phyloP scores from a whole-genome alignment of 2,888 invertebrate genomes.

The Escarpia spicata region DNA sequence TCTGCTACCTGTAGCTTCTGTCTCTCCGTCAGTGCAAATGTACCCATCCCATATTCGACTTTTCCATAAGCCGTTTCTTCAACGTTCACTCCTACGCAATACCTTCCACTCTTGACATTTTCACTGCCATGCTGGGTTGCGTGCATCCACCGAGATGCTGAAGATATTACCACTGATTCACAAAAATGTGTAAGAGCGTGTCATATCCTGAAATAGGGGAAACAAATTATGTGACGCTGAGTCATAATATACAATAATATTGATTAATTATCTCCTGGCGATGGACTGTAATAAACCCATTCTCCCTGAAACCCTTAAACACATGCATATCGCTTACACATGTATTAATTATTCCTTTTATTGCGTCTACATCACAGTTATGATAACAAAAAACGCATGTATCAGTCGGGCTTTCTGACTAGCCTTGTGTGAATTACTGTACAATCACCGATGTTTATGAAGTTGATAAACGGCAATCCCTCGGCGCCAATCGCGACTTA shows the following conservation, averaged over 20 bases:
- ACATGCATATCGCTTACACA: neutral
- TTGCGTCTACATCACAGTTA: neutral
- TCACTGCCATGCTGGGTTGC: neutral
- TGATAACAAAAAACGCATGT: neutral
- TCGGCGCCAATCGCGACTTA: neutral
- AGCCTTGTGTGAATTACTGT: neutral
- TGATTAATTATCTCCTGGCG: neutral
- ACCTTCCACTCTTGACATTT: neutral
- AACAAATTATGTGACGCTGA: neutral
- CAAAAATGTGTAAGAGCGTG: neutral
- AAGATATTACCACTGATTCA: neutral
- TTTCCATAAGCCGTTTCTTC: no score
- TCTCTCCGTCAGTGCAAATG: no score
- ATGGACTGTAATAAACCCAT: neutral
- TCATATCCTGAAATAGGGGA: neutral
- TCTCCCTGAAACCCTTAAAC: neutral
- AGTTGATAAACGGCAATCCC: neutral
- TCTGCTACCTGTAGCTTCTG: no score
- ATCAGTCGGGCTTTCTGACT: neutral
- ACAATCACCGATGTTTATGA: neutral
- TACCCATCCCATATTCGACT: no score
- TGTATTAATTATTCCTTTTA: neutral
- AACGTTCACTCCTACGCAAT: no score
- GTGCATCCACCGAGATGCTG: neutral
- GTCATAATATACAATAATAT: neutral